Evolutionary conservation across 2,113 vertebrate species (phyloP), one percentile per base, ranked within the genome.

Genomic region (Nothobranchius kuhntae): DNA sequence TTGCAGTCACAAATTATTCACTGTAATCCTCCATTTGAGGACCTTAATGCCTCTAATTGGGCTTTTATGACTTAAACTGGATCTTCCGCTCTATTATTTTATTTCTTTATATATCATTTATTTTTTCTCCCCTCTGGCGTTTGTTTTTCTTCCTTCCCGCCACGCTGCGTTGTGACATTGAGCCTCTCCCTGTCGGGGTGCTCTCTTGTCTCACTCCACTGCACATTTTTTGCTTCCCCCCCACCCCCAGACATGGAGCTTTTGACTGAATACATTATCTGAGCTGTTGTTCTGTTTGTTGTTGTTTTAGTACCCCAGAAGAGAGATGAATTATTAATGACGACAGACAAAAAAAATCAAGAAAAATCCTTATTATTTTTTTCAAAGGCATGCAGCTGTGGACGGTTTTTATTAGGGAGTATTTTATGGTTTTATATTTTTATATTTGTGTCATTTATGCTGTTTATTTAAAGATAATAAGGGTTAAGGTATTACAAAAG

Each of bases 241-340:
- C 55, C n/a, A 0, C 26, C n/a, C 78, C 71, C 65, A 87, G 81
- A 91, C 88, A 79, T 81, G 78, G 84, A 88, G 89, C 88, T 87
- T 89, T 89, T 86, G 81, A 89, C 89, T 91, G 89, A 89, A 91
- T 91, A 91, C 81, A 91, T 91, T 90, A 91, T 87, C 84, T 45
- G 68, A 86, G 89, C 87, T 89, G 87, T 91, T 91, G 88, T 91
- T 88, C 84, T 88, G 86, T 89, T 91, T 90, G 87, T 90, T 90
- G 88, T 89, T 91, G 87, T 91, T 88, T 89, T 89, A 87, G 87
- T 80, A 85, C 78, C 81, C 74, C 73, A 83, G 87, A 81, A 81
- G 83, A 76, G 74, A 80, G 77, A 89, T 91, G 88, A 91, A 91
- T 91, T 90, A 90, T 91, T 91, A 90, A 91, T 91, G 81, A 84